Evolutionary conservation across 1,140 invertebrate genomes (phyloP), one percentile per base, ranked within the genome.

Genomic region (Bombus superbus): DNA sequence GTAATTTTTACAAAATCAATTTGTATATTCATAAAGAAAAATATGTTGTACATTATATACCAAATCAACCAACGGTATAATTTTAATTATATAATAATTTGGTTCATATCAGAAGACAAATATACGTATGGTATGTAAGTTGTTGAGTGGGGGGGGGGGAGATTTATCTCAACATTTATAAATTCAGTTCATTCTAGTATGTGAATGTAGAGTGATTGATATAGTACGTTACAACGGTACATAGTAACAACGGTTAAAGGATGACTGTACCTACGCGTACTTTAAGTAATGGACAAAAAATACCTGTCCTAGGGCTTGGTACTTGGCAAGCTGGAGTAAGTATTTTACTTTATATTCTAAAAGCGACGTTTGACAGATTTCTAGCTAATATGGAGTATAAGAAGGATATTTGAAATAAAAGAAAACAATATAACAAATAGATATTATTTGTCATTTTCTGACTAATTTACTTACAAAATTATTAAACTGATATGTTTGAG

Each of bases 221-320:
- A 40, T 25, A 25, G 15, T 25, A 9, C n/a, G 6, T 25, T 64
- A 28, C 6, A 47, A n/a, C n/a, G n/a, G n/a, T n/a, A n/a, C n/a
- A n/a, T n/a, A n/a, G 3, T 68, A 22, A 8, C 22, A 74, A 32
- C n/a, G 9, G 35, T 32, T 22, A 53, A 53, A 74, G 4, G 2
- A 90, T 91, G 90, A 66, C 85, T 38, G 94, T 96, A 72, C 96
- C 96, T 40, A 95, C 90, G 47, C 90, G 96, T 11, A 94, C 95
- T 83, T 92, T 97, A 0, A 97, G 94, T 86, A 96, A 96, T 94
- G 97, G 97, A 42, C 91, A 95, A 72, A 94, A 96, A 86, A 96
- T 98, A 84, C 97, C 97, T 2, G 91, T 96, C 6, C 90, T 98
- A 47, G 97, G 97, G 10, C 92, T 98, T n/a, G 97, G 97, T 59